A percentile compares a stretch with the other conserved stretches of the same genome.
phyloP scores from a whole-genome alignment of 2,888 invertebrate species.

The Globia sparganii region DNA sequence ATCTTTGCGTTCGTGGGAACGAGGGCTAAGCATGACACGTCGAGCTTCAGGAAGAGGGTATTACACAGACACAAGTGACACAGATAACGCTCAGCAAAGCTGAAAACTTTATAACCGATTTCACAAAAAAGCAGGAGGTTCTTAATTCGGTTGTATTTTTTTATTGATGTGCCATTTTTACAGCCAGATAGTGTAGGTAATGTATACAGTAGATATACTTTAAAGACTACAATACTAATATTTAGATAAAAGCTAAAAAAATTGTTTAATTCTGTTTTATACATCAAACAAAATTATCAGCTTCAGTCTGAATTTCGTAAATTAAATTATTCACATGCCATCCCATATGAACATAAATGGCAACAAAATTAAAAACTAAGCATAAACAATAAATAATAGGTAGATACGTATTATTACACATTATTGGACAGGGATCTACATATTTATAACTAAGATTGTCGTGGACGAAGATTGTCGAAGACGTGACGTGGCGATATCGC shows the following conservation, averaged over 20 bases:
- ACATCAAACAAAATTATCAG: conserved; percentile 33
- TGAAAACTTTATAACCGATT: background rate
- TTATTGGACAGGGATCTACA: background rate
- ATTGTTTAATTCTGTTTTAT: background rate
- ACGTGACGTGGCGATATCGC: too few species aligned
- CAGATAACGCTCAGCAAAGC: background rate
- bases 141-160: background rate
- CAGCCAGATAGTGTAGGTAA: conserved; percentile 11
- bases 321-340: background rate
- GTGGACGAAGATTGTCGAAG: too few species aligned
- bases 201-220: conserved; percentile 15
- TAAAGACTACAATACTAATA: conserved; percentile 36
- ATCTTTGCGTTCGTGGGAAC: background rate
- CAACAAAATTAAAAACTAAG: conserved; percentile 35
- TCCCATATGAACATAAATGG: conserved; percentile 16
- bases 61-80: background rate
- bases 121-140: background rate
- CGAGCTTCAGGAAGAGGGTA: background rate
- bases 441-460: conserved; percentile 15
- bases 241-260: conserved; percentile 24
- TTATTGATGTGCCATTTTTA: background rate
- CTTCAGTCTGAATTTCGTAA: conserved; percentile 37
- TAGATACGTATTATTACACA: background rate
- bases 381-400: conserved; percentile 20
- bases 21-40: background rate